Conservation (phyloP, 2,113 vertebrate species). For the Archilochus colubris region DNA sequence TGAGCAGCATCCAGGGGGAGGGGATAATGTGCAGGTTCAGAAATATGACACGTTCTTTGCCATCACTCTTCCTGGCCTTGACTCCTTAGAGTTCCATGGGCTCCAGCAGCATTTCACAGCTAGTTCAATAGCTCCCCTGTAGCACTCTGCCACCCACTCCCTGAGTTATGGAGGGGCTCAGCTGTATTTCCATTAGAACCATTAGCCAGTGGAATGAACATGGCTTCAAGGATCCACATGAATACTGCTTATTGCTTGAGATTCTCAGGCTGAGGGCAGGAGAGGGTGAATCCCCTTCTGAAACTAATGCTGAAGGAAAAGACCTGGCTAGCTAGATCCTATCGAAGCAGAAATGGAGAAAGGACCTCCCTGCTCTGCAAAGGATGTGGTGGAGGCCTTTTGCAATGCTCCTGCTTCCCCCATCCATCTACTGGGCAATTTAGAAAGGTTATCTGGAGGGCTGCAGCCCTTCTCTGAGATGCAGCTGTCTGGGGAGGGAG, state of each 20-base stretch:
- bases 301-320: not conserved
- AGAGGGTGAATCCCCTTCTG: not conserved
- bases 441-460: not conserved
- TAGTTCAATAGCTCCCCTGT: not conserved
- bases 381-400: not conserved
- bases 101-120: not conserved
- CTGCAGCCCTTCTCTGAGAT: not conserved
- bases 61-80: not conserved
- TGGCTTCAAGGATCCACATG: not conserved
- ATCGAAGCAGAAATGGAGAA: not conserved
- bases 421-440: not conserved
- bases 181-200: not conserved
- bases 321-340: not conserved
- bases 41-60: not conserved
- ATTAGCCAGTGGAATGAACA: not conserved
- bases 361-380: not conserved
- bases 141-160: fast-evolving
- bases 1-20: not conserved
- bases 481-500: not conserved
- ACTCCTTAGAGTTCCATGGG: not conserved
- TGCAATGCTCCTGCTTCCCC: not conserved
- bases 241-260: not conserved
- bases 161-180: not conserved
- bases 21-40: not conserved
- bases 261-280: not conserved